Evolutionary conservation across 2,797 vertebrate genomes (phyloP).

Genomic region (Acrocephalus scirpaceus): DNA sequence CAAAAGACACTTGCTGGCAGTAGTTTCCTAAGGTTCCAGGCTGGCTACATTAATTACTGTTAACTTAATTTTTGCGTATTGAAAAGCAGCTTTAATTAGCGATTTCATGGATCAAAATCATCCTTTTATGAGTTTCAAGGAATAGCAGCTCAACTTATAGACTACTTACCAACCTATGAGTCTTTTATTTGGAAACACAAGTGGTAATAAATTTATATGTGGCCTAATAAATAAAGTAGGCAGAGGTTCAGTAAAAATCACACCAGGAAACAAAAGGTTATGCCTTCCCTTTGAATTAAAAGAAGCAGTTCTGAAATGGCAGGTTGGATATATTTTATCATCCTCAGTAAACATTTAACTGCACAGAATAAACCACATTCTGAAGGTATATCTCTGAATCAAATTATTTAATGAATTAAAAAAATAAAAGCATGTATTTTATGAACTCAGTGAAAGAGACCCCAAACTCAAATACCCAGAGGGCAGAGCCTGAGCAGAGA

Average conservation of each 20-base stretch:
- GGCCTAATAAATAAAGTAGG: conserved; percentile 4
- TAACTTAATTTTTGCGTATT: conserved; percentile 71
- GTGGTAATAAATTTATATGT: not conserved
- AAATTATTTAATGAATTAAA: not conserved
- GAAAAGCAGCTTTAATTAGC: conserved; percentile 68
- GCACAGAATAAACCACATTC: not conserved
- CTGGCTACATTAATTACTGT: conserved; percentile 78
- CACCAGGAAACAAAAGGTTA: not conserved
- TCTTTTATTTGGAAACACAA: not conserved
- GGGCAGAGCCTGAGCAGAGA: not conserved
- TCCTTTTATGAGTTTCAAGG: conserved; percentile 47
- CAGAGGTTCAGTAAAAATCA: conserved; percentile 37
- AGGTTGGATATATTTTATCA: not conserved
- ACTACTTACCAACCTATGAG: not conserved
- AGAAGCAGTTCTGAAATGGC: not conserved
- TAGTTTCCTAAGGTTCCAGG: conserved; percentile 73
- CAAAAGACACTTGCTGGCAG: conserved; percentile 77
- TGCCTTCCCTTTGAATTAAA: conserved; percentile 17
- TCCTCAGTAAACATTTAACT: not conserved
- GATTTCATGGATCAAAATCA: conserved; percentile 62
- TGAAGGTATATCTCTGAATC: not conserved
- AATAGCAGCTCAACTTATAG: not conserved
- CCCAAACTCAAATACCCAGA: not conserved
- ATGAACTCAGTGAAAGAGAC: not conserved
- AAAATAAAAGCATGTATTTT: not conserved